Evolutionary conservation across 2,888 invertebrate species (phyloP), one percentile per base, ranked within the genome.

Genomic region (Pammene fasciana): DNA sequence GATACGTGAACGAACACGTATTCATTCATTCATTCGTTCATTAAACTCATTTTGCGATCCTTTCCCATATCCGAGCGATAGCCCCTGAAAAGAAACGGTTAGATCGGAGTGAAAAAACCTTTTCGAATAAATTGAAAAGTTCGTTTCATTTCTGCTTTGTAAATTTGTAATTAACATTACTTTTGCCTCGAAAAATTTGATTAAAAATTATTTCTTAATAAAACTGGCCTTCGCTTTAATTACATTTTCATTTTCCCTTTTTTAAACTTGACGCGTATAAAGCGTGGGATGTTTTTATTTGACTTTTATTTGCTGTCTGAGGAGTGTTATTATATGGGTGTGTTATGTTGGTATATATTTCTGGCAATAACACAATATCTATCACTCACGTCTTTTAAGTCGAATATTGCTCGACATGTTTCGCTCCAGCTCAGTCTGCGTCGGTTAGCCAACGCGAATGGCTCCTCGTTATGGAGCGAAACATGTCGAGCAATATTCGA

Each of bases 1-100:
- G 81, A 85, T 84, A 82, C 80, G 82, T 85, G 83, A 84, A 75
- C 81, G 84, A 88, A 85, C 84, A 81, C 81, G 79, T 79, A 80
- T 78, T 79, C 80, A 85, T 82, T 83, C 82, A 79, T 82, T 36
- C 54, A 34, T 54, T 83, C 84, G 83, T 82, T 86, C 84, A 87
- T 85, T 85, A 84, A n/a, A 86, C 85, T 84, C 85, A 82, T 83
- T 84, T 52, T 50, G 18, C 34, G 50, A 48, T 57, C 56, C 56
- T 57, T 56, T 64, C 64, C 81, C 80, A 81, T 82, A 83, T 82
- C 80, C 72, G 74, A 76, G 81, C 79, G 79, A 85, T 84, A 79
- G 78, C 74, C 73, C 72, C 75, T 75, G 74, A 68, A 68, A 65
- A 46, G 64, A 46, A 59, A 50, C 67, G 14, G 67, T 54, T 62